Conservation (phyloP, 2,797 vertebrate species). For the Brachyrhaphis roseni region DNA sequence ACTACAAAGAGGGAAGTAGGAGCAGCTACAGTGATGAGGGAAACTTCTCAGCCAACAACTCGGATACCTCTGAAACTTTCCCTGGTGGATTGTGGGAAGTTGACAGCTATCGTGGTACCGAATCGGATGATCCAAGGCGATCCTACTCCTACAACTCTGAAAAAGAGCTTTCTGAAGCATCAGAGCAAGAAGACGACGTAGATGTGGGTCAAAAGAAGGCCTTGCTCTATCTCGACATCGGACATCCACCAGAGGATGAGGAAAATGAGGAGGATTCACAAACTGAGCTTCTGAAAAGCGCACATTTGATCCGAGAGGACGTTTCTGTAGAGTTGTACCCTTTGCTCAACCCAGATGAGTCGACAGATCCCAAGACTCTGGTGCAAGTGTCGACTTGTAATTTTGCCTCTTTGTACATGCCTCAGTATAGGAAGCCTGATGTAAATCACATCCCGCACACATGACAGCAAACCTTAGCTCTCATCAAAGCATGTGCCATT, state of each 20-base stretch:
- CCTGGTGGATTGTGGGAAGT: slow-evolving; percentile 80
- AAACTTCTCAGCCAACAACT: slow-evolving; percentile 79
- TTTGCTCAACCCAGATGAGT: slow-evolving; percentile 42
- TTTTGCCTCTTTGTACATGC: slow-evolving; percentile 83
- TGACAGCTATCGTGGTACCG: slow-evolving; percentile 64
- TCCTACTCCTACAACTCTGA: slow-evolving; percentile 83
- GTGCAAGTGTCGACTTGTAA: slow-evolving; percentile 12
- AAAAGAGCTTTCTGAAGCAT: slow-evolving; percentile 86
- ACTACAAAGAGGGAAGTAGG: slow-evolving; percentile 56
- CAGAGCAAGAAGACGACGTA: slow-evolving; percentile 75
- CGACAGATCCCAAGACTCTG: slow-evolving; percentile 48
- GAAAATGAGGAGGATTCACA: slow-evolving; percentile 61
- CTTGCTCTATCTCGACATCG: slow-evolving; percentile 82
- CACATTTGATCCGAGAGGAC: slow-evolving; percentile 51
- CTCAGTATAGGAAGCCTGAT: slow-evolving; percentile 85
- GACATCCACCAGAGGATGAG: slow-evolving; percentile 68
- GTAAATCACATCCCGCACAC: slow-evolving; percentile 66
- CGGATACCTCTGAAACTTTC: slow-evolving; percentile 80
- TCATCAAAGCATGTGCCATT: slow-evolving; percentile 10
- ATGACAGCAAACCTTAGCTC: slow-evolving; percentile 37
- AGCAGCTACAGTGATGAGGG: slow-evolving; percentile 80
- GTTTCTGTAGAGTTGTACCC: slow-evolving; percentile 62
- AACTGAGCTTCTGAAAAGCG: slow-evolving; percentile 57
- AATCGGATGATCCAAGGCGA: slow-evolving; percentile 64
- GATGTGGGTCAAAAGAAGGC: slow-evolving; percentile 56